A percentile compares a stretch with the other conserved stretches of the same genome.
These are phyloP conservation scores for Busseola fusca DNA, from an alignment of 2,888 invertebrate genomes.

Conservation along the genomic window DNA sequence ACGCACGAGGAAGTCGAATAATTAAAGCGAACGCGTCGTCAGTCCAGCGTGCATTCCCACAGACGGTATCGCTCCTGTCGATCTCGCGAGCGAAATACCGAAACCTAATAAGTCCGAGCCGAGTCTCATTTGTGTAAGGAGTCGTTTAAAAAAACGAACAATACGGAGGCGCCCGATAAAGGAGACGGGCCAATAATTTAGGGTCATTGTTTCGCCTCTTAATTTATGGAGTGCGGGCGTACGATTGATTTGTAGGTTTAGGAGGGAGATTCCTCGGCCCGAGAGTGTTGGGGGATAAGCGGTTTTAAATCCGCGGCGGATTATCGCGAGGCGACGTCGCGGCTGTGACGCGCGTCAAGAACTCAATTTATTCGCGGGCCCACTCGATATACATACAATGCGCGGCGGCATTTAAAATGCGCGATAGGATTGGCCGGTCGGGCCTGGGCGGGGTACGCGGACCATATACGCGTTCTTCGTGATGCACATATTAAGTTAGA, in stretches of 20 bases:
- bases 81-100: slow-evolving; percentile 85
- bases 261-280: slow-evolving; percentile 76
- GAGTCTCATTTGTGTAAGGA: slow-evolving; percentile 87
- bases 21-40: slow-evolving; percentile 74
- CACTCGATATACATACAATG: slow-evolving; percentile 88
- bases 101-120: slow-evolving; percentile 86
- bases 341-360: slow-evolving; percentile 73
- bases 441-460: slow-evolving; percentile 78
- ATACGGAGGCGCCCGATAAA: slow-evolving; percentile 82
- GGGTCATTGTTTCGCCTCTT: slow-evolving; percentile 87
- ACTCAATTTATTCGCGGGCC: slow-evolving; percentile 84
- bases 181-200: slow-evolving; percentile 87
- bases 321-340: slow-evolving; percentile 64
- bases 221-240: slow-evolving; percentile 88
- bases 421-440: slow-evolving; percentile 85
- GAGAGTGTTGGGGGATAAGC: slow-evolving; percentile 79
- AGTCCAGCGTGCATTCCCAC: slow-evolving; percentile 65
- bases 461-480: slow-evolving; percentile 86
- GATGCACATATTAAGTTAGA: slow-evolving; percentile 89
- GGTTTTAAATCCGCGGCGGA: slow-evolving; percentile 65
- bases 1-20: slow-evolving; percentile 79
- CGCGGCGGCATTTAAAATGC: slow-evolving; percentile 82
- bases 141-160: slow-evolving; percentile 82
- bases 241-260: slow-evolving; percentile 88
- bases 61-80: slow-evolving; percentile 81